Evolutionary conservation across 2,113 vertebrate genomes (phyloP).

Genomic region (Mastomys natalensis): DNA sequence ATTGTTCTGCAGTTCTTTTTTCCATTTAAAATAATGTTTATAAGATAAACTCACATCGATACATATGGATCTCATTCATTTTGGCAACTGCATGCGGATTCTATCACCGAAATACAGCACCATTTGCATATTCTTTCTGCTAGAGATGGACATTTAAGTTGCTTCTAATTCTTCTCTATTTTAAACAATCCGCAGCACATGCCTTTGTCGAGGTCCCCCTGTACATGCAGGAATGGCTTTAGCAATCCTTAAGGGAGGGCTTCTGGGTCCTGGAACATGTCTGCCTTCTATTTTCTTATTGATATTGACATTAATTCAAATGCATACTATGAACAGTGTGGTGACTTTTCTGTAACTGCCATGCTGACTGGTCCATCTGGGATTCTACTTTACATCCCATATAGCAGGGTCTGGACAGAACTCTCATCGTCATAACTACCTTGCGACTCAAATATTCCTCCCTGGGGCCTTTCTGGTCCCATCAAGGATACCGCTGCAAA

Average conservation of each 20-base stretch:
- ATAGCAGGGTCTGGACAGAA: neutral
- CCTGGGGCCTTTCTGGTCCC: neutral
- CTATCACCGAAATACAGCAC: neutral
- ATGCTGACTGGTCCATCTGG: neutral
- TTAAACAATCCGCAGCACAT: neutral
- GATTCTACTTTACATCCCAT: neutral
- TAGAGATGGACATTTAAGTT: neutral
- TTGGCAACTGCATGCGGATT: conserved; percentile 16
- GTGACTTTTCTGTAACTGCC: neutral
- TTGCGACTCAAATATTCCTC: neutral
- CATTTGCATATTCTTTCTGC: neutral
- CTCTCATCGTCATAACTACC: neutral
- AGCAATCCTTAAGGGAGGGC: neutral
- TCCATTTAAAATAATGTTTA: neutral
- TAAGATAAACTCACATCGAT: neutral
- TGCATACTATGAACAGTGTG: neutral
- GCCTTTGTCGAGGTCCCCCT: neutral
- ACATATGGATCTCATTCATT: conserved; percentile 6
- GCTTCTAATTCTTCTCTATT: neutral
- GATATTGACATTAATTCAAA: conserved; percentile 10
- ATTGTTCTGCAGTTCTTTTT: neutral
- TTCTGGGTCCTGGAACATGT: neutral
- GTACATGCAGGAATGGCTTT: neutral
- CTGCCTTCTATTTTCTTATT: neutral
- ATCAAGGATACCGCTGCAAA: neutral